phyloP scores from a whole-genome alignment of 2,113 vertebrate genomes.

The Sylvilagus bachmani region DNA sequence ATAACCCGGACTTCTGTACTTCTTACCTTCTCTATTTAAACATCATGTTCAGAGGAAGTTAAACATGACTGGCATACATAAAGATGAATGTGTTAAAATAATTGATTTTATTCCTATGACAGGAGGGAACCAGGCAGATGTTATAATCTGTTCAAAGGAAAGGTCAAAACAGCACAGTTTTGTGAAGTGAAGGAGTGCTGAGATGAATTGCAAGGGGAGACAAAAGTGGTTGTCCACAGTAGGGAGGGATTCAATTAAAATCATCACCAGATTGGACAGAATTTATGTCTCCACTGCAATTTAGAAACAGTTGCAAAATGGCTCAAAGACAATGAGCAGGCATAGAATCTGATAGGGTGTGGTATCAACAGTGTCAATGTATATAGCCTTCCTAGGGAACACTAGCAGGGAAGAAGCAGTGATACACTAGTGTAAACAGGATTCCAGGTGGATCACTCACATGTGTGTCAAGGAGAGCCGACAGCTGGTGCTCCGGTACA shows the following conservation, averaged over 20 bases:
- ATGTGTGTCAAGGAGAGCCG: neutral
- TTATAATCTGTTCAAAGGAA: slow-evolving; percentile 54
- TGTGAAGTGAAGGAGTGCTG: slow-evolving; percentile 25
- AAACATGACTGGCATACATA: neutral
- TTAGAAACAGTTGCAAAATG: neutral
- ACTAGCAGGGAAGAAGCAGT: neutral
- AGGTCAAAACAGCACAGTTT: slow-evolving; percentile 18
- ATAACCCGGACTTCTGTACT: neutral
- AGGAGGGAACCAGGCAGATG: slow-evolving; percentile 40
- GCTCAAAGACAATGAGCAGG: neutral
- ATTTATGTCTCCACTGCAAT: neutral
- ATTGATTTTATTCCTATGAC: neutral
- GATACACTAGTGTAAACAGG: neutral
- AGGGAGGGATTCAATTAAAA: slow-evolving; percentile 30
- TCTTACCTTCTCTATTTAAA: slow-evolving; percentile 38
- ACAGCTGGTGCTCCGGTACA: neutral
- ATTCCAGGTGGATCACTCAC: neutral
- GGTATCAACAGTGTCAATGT: neutral
- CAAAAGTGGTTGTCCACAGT: slow-evolving; percentile 6
- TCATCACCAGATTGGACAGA: neutral
- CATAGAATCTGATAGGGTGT: neutral
- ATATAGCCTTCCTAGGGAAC: neutral
- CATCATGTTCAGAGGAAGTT: slow-evolving; percentile 13
- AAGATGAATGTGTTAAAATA: slow-evolving; percentile 11
- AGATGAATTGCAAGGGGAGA: neutral